Base-by-base conservation (phyloP, 2,888 invertebrate species). In the Protophormia terraenovae region DNA sequence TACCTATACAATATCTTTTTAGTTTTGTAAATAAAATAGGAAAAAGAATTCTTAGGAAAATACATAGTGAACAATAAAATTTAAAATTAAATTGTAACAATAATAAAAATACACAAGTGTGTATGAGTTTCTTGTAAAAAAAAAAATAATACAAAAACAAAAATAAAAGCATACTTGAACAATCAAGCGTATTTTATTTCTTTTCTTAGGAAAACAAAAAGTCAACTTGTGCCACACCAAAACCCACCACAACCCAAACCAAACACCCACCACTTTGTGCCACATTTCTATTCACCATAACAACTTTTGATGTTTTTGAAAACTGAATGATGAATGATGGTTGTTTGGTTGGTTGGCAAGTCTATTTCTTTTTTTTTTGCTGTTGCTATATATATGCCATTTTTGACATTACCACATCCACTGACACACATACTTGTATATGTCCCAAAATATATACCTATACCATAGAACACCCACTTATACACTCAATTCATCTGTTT, bases 301-400 rank as follows among this genome's bases (percentile, higher is more conserved):
- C 79, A 75, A 71, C 79, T 83, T 75, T 69, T 83, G 79, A 64
- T 69, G 67, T 64, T 78, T 78, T 47, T 69, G 41, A 62, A 45
- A 60, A 53, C 24, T 55, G 53, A 78, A 62, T 78, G 73, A 83
- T 83, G 73, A 16, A 76, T 64, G 78, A 58, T 62, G 78, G 60
- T 32, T 64, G 76, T 62, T 73, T 84, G 47, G 62, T 67, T 71
- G 75, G 62, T 38, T 78, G 84, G 38, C 53, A 66, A 60, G 67
- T 64, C 50, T 62, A 45, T 69, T 76, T 64, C 58, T 72, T 58
- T 72, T 12, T 24, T 45, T 62, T 58, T 41, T 47, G 76, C 29
- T 67, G 67, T 24, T 24, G 32, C 16, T 73, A 16, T 45, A 10
- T 55, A 38, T 47, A 38, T 75, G 67, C 41, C 62, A 62, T 41